Base-by-base conservation (phyloP, 1,140 invertebrate species). In the Zophobas atratus region DNA sequence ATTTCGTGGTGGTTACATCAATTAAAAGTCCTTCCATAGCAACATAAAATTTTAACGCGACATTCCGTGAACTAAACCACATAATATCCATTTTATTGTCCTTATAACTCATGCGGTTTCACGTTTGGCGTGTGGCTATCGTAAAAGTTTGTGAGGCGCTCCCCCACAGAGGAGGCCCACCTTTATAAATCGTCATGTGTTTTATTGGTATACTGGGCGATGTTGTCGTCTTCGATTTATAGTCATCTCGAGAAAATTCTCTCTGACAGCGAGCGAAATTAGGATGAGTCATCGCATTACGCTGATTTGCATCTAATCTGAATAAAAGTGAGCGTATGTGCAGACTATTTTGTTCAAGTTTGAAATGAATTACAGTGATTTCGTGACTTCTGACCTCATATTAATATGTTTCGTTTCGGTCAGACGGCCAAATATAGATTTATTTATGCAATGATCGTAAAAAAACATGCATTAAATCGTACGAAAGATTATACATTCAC, bases 1-100 rank as follows among this genome's bases (percentile, higher is more conserved):
- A 43, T 67, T 67, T 67, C 60, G 60, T 67, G 60, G 60, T 67
- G 60, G 60, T 67, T 67, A 67, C 39, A 67, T 67, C 60, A 67
- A 67, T 67, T 67, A 67, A 67, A 6, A 67, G 60, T 51, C 2
- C 49, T 2, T 4, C 49, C 20, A 6, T 20, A 51, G 20, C 49
- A 51, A 20, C 49, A 51, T 51, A 51, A 51, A 51, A 51, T 46
- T 46, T 46, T 46, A 46, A 51, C 49, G 39, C 60, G 39, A 67
- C 60, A 67, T 67, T 60, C 56, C 56, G 33, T 60, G 56, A 60
- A 60, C 56, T 36, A 36, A 5, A 8, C 5, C 34, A 35, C 36
- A 35, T 60, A 60, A 60, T 60, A 60, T 60, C 56, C 56, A 36
- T 60, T 60, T 60, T 60, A 67, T 67, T 67, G 60, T 67, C 38